These are phyloP conservation scores for Hirtodrosophila duncani DNA, from an alignment of 2,888 invertebrate genomes.

Conservation along the genomic window DNA sequence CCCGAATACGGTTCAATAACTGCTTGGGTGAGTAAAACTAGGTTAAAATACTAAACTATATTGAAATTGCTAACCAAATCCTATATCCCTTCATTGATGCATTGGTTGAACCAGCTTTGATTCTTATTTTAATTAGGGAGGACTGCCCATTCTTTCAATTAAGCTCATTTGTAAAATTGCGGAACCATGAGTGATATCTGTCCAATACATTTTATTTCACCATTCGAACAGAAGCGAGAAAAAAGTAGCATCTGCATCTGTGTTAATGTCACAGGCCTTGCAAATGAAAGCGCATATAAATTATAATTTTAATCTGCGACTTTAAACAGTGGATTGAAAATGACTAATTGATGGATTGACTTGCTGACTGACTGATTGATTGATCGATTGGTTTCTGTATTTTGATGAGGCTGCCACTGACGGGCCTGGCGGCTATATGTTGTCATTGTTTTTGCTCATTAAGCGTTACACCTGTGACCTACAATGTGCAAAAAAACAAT, in stretches of 20 bases:
- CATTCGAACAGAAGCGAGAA: too few relatives aligned
- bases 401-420: constrained; percentile 30
- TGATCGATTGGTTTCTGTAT: constrained; percentile 34
- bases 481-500: too few relatives aligned
- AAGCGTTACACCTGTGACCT: constrained; percentile 36
- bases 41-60: constrained; percentile 14
- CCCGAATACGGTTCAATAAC: constrained; percentile 96
- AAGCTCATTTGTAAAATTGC: too few relatives aligned
- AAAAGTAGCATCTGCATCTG: too few relatives aligned
- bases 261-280: too few relatives aligned
- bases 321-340: constrained; percentile 20
- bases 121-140: too few relatives aligned
- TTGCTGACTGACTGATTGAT: constrained; percentile 15
- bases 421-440: neutral
- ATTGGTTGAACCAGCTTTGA: too few relatives aligned
- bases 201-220: too few relatives aligned
- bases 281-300: constrained; percentile 46
- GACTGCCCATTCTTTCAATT: too few relatives aligned
- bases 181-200: too few relatives aligned
- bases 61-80: too few relatives aligned
- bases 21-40: constrained; percentile 83
- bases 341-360: constrained; percentile 17
- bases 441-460: constrained; percentile 25
- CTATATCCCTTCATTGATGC: too few relatives aligned
- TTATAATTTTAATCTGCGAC: constrained; percentile 40